Base-by-base conservation (phyloP, 2,113 vertebrate genomes). In the Notarius lentiginosus region DNA sequence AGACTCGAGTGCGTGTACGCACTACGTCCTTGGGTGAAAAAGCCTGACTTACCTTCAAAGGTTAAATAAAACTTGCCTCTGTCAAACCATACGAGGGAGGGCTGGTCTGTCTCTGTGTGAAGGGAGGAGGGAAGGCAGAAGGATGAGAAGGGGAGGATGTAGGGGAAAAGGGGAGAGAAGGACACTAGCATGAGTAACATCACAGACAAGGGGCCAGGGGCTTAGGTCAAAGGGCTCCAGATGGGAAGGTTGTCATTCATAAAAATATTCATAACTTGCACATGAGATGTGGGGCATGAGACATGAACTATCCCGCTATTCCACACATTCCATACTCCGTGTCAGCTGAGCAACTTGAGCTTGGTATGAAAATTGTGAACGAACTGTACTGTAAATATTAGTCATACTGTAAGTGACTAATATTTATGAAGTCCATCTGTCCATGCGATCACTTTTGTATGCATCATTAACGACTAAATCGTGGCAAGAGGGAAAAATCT, bases 51-150 rank as follows among this genome's bases (percentile, higher is more conserved):
- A 99, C 98, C 98, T 99, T 99, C 98, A 94, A 99, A 99, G 94
- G 98, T 99, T 97, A 99, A 99, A 99, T 99, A 99, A 99, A 99
- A 99, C 97, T 99, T 99, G 97, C 98, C 98, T 99, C 98, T 97
- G 98, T 99, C 98, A 99, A 99, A 99, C 98, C 98, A 99, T 95
- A 99, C 98, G 97, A 99, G 97, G 96, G 98, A 99, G 96, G 98
- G 98, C 97, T 99, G 98, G 96, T 99, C 98, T 97, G 98, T 99
- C 96, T 99, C 98, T 99, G 98, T 97, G 95, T 96, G 89, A 87
- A 94, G 91, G 94, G 94, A 95, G 96, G 95, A 93, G 93, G 94
- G 94, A 93, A 90, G 91, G 95, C 94, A 90, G 93, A 93, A 94
- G 94, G 94, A 92, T 94, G 94, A 95, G 89, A 88, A 63, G 65